These are phyloP conservation scores for Cephalotes varians DNA, from an alignment of 2,888 invertebrate species.

Conservation along the genomic window DNA sequence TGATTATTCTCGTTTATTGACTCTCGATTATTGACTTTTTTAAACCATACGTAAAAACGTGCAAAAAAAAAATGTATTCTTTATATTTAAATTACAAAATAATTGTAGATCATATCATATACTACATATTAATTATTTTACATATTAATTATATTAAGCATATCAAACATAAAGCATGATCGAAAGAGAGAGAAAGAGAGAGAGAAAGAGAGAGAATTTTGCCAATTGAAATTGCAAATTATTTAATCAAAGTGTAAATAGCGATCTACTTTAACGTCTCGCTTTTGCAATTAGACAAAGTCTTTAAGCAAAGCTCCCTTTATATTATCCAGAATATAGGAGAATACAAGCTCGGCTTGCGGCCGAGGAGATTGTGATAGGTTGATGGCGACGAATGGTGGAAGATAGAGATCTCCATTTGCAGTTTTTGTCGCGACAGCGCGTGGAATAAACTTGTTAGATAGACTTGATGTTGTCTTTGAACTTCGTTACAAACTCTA, in stretches of 20 bases:
- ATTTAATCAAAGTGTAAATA: slow-evolving; percentile 8
- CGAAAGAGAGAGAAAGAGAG: too few species aligned
- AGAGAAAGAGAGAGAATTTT: too few species aligned
- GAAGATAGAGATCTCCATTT: slow-evolving; percentile 67
- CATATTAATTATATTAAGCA: neutral
- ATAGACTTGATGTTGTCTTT: slow-evolving; percentile 77
- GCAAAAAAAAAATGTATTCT: neutral
- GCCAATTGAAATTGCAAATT: slow-evolving; percentile 28
- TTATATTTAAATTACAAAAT: neutral
- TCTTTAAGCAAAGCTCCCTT: slow-evolving; percentile 22
- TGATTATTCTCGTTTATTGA: neutral
- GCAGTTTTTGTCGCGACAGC: slow-evolving; percentile 63
- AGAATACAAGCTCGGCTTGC: slow-evolving; percentile 5
- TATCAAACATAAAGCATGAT: neutral
- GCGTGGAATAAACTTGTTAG: slow-evolving; percentile 76
- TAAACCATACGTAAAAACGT: neutral
- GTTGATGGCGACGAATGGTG: slow-evolving; percentile 36
- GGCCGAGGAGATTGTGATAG: slow-evolving; percentile 15
- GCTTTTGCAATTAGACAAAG: neutral
- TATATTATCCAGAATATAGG: slow-evolving; percentile 16
- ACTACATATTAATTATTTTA: neutral
- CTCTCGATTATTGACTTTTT: neutral
- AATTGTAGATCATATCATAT: too few species aligned
- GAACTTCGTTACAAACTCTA: slow-evolving; percentile 75
- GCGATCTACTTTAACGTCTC: neutral